Base-by-base conservation (phyloP, 2,888 invertebrate genomes). In the Drosophila atripex region DNA sequence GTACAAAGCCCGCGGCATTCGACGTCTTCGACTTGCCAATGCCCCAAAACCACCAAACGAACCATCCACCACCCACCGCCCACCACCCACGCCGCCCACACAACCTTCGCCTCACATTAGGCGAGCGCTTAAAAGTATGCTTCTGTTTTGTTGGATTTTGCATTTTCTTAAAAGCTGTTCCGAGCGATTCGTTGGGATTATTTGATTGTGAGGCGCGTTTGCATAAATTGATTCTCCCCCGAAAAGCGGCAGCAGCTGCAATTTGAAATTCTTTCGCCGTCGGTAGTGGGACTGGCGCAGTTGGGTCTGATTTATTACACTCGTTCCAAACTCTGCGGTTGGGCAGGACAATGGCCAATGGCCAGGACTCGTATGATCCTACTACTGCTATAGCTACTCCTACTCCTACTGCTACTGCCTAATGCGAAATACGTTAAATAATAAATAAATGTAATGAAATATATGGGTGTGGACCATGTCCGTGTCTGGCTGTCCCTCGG, bases 401-500 rank as follows among this genome's bases (percentile, higher is more conserved):
- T 30, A 12, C 12, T 16, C n/a, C 14, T 30, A 41, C 39, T 30
- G 4, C 16, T 23, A 25, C 55, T 53, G 64, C 60, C 83, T 77
- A 75, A 76, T 83, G 65, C 73, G 69, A 74, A 83, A 86, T 79
- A 53, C 73, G 80, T 86, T 83, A 71, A 83, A 83, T 83, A 83
- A 83, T 83, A 83, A 82, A 87, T 82, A 87, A 77, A 88, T 73
- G 73, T 86, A 71, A 76, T 87, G 80, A 87, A 87, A 76, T 82
- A 77, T 79, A 82, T 80, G 71, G 57, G 59, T 52, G 52, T 25
- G 43, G 43, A 21, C 43, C 43, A 32, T 54, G 53, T 52, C 38
- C 39, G 52, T 57, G 53, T 57, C 65, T 46, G 54, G 45, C 38
- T 56, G 66, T 60, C 53, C 51, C 46, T 52, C 69, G 83, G 86